phyloP scores from a whole-genome alignment of 2,888 invertebrate species.

The Thymelicus acteon region DNA sequence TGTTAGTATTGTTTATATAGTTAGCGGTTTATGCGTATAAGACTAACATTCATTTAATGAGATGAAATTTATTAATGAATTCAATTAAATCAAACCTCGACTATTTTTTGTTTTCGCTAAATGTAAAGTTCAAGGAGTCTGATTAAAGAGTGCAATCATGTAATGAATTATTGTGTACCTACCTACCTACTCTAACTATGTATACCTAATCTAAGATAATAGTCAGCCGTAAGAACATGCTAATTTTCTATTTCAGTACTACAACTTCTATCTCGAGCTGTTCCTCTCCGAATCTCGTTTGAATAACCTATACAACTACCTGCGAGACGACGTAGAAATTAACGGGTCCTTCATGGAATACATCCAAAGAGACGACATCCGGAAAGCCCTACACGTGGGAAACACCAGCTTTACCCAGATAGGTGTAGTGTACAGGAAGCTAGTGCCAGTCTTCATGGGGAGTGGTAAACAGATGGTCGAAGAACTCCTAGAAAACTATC shows the following conservation, averaged over 20 bases:
- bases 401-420: slow-evolving; percentile 79
- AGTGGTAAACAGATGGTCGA: slow-evolving; percentile 85
- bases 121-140: no score
- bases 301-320: slow-evolving; percentile 79
- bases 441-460: slow-evolving; percentile 82
- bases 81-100: no score
- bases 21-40: no score
- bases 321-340: slow-evolving; percentile 68
- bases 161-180: no score
- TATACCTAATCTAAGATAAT: no score
- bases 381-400: slow-evolving; percentile 82
- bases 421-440: slow-evolving; percentile 77
- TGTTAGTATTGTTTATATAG: background rate
- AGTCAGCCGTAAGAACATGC: no score
- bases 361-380: slow-evolving; percentile 71
- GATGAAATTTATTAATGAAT: background rate
- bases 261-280: slow-evolving; percentile 75
- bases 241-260: slow-evolving; percentile 67
- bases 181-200: no score
- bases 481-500: slow-evolving; percentile 81
- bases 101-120: no score
- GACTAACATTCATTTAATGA: no score
- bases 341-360: slow-evolving; percentile 73
- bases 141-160: no score
- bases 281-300: slow-evolving; percentile 74